Percentiles rank a stretch among this genome's conserved stretches.
phyloP scores from a whole-genome alignment of 2,113 vertebrate genomes.

The Acinonyx jubatus region DNA sequence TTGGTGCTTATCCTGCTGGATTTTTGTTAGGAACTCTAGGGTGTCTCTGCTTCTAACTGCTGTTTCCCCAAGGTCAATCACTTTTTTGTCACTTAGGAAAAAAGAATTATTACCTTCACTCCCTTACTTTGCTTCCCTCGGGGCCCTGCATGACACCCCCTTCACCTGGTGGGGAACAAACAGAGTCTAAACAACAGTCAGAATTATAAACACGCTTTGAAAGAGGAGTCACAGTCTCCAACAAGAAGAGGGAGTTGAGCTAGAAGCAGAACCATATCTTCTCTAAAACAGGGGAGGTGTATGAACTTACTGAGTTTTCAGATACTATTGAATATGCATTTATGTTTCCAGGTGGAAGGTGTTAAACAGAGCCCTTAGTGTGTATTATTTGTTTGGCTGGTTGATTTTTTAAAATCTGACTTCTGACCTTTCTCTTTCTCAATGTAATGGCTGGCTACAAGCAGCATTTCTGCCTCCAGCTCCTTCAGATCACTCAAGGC shows the following conservation, averaged over 20 bases:
- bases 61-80: background rate
- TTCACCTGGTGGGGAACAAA: background rate
- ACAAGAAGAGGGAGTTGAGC: background rate
- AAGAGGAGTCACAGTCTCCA: background rate
- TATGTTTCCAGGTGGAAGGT: background rate
- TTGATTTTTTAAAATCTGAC: background rate
- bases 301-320: background rate
- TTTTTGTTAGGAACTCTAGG: conserved; percentile 25
- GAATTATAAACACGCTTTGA: background rate
- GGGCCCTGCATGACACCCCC: background rate
- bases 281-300: background rate
- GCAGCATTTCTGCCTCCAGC: conserved; percentile 83
- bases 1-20: background rate
- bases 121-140: background rate
- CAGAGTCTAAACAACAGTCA: background rate
- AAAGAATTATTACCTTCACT: background rate
- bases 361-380: background rate
- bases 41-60: background rate
- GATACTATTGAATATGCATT: background rate
- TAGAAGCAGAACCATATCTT: background rate
- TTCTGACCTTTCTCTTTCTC: conserved; percentile 80
- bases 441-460: conserved; percentile 84
- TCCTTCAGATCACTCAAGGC: conserved; percentile 86
- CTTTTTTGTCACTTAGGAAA: background rate
- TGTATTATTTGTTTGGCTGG: background rate